Conservation (phyloP, 2,113 vertebrate genomes). For the Psittacus erithacus region DNA sequence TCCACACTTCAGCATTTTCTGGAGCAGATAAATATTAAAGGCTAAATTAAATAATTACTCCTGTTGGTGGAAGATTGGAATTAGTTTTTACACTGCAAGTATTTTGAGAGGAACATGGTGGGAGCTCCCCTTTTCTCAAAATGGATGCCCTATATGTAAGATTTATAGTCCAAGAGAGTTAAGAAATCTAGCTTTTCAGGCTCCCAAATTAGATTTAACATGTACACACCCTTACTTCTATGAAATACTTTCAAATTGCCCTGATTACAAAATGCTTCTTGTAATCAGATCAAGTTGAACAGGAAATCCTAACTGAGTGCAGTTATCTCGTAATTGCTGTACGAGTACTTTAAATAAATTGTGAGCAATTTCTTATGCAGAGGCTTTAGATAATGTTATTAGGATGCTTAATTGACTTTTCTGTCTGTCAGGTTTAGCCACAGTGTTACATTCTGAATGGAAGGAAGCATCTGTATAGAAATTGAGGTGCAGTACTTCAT, state of each 20-base stretch:
- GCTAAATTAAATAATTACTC: not conserved
- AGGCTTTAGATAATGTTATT: slow-evolving; percentile 30
- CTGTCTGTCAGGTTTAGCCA: not conserved
- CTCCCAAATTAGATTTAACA: slow-evolving; percentile 3
- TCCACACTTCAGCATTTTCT: not conserved
- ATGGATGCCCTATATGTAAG: not conserved
- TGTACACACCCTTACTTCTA: not conserved
- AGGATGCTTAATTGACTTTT: slow-evolving; percentile 34
- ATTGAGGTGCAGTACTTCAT: not conserved
- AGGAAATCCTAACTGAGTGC: slow-evolving; percentile 48
- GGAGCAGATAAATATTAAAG: not conserved
- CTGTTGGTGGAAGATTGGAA: not conserved
- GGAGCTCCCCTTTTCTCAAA: not conserved
- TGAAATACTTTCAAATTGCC: slow-evolving; percentile 36
- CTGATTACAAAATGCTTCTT: slow-evolving; percentile 37
- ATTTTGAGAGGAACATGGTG: not conserved
- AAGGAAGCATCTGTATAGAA: not conserved
- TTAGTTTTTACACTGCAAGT: not conserved
- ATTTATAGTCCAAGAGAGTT: not conserved
- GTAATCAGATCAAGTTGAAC: slow-evolving; percentile 56
- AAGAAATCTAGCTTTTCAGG: not conserved
- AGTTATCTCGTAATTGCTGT: not conserved
- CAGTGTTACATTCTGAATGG: not conserved
- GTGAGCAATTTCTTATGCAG: slow-evolving; percentile 10
- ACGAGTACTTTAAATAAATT: slow-evolving; percentile 48